These are phyloP conservation scores for Drosophila kikkawai DNA, from an alignment of 1,140 invertebrate genomes.

Conservation along the genomic window DNA sequence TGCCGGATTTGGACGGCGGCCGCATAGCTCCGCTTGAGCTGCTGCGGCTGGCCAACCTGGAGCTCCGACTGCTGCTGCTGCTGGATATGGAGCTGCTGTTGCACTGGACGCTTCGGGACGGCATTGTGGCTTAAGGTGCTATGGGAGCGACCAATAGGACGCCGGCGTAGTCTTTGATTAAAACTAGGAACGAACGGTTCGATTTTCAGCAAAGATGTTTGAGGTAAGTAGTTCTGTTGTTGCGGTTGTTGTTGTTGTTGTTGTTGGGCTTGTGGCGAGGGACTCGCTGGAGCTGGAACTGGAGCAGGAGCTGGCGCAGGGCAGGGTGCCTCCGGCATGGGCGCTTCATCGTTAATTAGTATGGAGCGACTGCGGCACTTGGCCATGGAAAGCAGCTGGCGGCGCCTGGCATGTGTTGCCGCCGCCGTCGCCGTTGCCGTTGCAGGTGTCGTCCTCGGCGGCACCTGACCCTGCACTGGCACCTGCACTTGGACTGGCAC, in stretches of 20 bases:
- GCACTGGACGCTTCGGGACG: conserved; percentile 50
- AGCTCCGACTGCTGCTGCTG: conserved; percentile 42
- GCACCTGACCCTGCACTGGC: conserved; percentile 30
- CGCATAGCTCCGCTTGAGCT: conserved; percentile 58
- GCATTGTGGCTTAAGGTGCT: conserved; percentile 85
- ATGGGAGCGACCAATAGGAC: conserved; percentile 86
- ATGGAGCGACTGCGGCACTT: conserved; percentile 70
- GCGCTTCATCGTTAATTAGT: conserved; percentile 61
- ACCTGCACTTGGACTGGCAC: conserved; percentile 30
- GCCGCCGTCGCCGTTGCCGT: conserved; percentile 31
- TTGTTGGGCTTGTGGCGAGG: conserved; percentile 31
- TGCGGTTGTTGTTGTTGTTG: conserved; percentile 38
- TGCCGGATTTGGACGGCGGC: conserved; percentile 44
- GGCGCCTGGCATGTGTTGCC: conserved; percentile 68
- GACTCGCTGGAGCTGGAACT: conserved; percentile 37
- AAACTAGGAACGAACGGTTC: conserved; percentile 87
- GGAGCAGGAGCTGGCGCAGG: conserved; percentile 21
- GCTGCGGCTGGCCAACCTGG: conserved; percentile 52
- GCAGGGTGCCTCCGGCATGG: conserved; percentile 26
- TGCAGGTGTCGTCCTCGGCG: conserved; percentile 37
- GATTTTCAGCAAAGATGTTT: conserved; percentile 87
- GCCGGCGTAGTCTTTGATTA: conserved; percentile 85
- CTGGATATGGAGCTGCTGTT: conserved; percentile 29
- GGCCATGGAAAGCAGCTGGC: conserved; percentile 72
- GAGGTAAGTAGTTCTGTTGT: conserved; percentile 79